These are phyloP conservation scores for Ochropleura leucogaster DNA, from an alignment of 2,888 invertebrate genomes.

Conservation along the genomic window DNA sequence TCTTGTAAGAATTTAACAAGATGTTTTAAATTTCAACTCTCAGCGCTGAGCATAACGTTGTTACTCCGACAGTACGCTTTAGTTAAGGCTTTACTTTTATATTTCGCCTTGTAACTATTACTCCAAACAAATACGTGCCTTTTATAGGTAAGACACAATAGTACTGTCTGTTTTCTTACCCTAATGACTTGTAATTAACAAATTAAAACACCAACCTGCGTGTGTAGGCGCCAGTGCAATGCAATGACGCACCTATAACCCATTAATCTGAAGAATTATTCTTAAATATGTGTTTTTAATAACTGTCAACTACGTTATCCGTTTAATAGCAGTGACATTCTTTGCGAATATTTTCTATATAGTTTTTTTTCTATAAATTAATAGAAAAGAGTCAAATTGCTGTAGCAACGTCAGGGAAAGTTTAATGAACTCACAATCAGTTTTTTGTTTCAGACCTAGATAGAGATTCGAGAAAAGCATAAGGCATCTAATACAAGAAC, in stretches of 20 bases:
- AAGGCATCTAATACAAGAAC: conserved; percentile 2
- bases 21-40: background rate
- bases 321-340: background rate
- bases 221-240: conserved; percentile 24
- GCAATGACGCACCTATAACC: background rate
- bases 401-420: background rate
- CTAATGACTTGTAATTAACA: background rate
- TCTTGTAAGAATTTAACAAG: background rate
- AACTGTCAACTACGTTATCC: background rate
- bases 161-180: background rate
- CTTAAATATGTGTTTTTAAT: conserved; percentile 3
- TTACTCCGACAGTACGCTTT: background rate
- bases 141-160: background rate
- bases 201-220: background rate
- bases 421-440: background rate
- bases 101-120: background rate
- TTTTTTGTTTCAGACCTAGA: background rate
- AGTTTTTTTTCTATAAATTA: background rate
- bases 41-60: background rate
- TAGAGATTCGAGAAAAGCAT: background rate
- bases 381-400: background rate
- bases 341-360: background rate
- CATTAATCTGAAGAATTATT: conserved; percentile 5
- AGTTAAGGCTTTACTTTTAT: background rate
- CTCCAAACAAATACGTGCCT: background rate